Evolutionary conservation across 2,113 vertebrate species (phyloP).

Genomic region (Vanacampus margaritifer): DNA sequence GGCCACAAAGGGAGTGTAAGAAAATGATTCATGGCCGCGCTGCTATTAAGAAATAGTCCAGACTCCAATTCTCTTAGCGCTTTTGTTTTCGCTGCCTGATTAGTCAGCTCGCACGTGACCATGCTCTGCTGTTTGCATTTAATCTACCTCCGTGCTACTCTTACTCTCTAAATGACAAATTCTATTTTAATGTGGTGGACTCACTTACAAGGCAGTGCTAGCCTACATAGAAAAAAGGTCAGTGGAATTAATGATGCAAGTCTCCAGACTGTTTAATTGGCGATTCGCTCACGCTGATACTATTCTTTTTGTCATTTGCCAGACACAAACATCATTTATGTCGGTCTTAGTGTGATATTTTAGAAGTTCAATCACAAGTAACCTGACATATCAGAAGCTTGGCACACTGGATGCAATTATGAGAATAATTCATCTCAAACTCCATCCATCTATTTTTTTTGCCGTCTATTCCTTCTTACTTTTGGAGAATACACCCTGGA

Average conservation of each 20-base stretch:
- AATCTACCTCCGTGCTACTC: background rate
- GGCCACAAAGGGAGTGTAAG: slow-evolving; percentile 49
- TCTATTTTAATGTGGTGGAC: background rate
- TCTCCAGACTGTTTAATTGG: background rate
- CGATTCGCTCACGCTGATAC: background rate
- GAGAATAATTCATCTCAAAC: background rate
- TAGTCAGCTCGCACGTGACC: slow-evolving; percentile 35
- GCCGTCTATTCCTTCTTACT: too few relatives aligned
- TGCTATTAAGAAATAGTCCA: slow-evolving; percentile 42
- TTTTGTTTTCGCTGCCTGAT: slow-evolving; percentile 40
- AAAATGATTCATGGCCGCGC: slow-evolving; percentile 47
- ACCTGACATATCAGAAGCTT: background rate
- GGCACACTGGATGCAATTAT: background rate
- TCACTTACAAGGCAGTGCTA: background rate
- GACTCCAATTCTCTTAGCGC: slow-evolving; percentile 36
- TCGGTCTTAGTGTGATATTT: background rate
- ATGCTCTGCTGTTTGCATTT: slow-evolving; percentile 4
- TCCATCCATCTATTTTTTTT: background rate
- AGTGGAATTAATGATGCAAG: background rate
- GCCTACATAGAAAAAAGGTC: background rate
- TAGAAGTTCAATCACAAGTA: background rate
- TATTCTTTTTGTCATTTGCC: background rate
- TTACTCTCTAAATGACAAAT: background rate
- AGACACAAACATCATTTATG: background rate
- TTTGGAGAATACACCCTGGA: too few relatives aligned